A percentile compares a stretch with the other conserved stretches of the same genome.
Evolutionary conservation across 2,113 vertebrate species (phyloP).

Genomic region (Corythornis cristatus): DNA sequence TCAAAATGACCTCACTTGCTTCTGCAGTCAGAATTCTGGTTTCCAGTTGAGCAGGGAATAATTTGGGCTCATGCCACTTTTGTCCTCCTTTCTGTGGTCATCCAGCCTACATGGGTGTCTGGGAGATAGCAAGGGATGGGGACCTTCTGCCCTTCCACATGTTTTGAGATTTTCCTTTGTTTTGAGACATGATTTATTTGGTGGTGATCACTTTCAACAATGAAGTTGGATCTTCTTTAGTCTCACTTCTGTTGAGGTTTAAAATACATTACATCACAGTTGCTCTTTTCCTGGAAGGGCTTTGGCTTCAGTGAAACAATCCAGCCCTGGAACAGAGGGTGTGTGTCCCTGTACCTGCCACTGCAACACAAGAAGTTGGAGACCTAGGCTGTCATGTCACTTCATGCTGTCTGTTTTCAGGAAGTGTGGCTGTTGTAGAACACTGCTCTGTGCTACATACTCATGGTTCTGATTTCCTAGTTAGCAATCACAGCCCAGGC

Average conservation of each 20-base stretch:
- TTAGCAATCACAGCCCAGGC: neutral
- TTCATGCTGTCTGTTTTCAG: neutral
- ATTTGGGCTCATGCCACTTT: conserved; percentile 4
- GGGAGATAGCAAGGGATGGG: neutral
- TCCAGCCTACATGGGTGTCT: neutral
- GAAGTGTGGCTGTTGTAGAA: neutral
- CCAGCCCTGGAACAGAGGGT: neutral
- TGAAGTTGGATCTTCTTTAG: conserved; percentile 11
- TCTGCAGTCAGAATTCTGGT: neutral
- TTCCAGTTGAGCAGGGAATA: neutral
- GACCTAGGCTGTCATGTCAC: neutral
- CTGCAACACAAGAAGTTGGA: neutral
- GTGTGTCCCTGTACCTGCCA: neutral
- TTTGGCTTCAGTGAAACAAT: neutral
- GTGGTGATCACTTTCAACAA: neutral
- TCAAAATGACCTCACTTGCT: neutral
- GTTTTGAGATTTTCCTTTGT: neutral
- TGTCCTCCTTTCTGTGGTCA: neutral
- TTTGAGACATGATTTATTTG: neutral
- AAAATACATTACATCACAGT: neutral
- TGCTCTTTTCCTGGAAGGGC: neutral
- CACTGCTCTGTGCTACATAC: neutral
- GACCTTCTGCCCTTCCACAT: neutral
- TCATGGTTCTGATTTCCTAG: neutral
- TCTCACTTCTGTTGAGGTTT: neutral